phyloP scores from a whole-genome alignment of 2,797 vertebrate genomes.

The Cuniculus paca region DNA sequence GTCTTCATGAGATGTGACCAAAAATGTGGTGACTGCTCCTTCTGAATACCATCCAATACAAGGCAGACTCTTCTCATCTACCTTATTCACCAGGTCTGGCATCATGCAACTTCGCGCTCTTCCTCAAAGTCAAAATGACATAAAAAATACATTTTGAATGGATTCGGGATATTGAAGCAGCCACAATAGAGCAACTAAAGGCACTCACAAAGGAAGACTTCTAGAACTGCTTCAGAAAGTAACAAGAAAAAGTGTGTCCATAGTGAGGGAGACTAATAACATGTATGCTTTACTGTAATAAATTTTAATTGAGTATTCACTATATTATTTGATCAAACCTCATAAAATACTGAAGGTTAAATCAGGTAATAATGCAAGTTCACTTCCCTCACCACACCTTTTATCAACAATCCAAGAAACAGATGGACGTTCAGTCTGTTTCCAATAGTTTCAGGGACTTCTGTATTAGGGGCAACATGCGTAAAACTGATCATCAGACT shows the following conservation, averaged over 20 bases:
- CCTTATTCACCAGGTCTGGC: not conserved
- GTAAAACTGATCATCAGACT: not conserved
- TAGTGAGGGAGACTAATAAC: not conserved
- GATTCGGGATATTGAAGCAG: not conserved
- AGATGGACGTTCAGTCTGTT: not conserved
- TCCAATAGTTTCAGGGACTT: not conserved
- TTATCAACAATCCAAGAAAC: not conserved
- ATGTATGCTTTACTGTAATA: not conserved
- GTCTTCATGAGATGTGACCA: not conserved
- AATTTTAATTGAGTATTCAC: not conserved
- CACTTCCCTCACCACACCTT: not conserved
- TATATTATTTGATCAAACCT: not conserved
- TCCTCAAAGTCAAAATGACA: not conserved
- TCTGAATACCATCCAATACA: not conserved
- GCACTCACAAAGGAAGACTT: not conserved
- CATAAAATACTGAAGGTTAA: not conserved
- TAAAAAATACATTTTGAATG: not conserved
- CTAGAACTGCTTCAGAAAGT: not conserved
- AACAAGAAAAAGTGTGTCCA: not conserved
- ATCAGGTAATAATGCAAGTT: not conserved
- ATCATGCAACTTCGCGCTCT: not conserved
- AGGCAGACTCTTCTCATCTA: not conserved
- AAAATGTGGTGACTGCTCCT: not conserved
- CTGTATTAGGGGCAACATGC: accelerated
- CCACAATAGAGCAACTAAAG: not conserved